phyloP scores from a whole-genome alignment of 2,888 invertebrate genomes.

The Phyllotreta cruciferae region DNA sequence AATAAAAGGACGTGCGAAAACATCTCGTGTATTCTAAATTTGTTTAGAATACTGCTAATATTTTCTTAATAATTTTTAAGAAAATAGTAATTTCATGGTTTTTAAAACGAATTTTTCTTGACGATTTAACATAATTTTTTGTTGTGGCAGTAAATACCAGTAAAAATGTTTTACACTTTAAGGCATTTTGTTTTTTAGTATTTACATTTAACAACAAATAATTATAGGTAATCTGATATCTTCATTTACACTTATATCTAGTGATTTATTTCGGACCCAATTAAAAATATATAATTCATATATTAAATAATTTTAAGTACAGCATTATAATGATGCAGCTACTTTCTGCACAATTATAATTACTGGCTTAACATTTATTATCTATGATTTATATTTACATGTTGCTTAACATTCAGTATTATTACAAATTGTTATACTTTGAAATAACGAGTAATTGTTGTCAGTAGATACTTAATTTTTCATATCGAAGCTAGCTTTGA shows the following conservation, averaged over 20 bases:
- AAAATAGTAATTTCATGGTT: slow-evolving; percentile 1
- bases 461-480: slow-evolving; percentile 7
- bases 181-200: no score
- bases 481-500: slow-evolving; percentile 16
- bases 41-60: not conserved
- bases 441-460: slow-evolving; percentile 7
- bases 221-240: no score
- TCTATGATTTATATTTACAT: slow-evolving; percentile 14
- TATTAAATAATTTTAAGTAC: slow-evolving; percentile 20
- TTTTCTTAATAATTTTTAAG: slow-evolving; percentile 15
- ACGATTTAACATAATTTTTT: no score
- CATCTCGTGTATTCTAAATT: not conserved
- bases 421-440: no score
- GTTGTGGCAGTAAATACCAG: no score
- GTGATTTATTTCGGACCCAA: no score
- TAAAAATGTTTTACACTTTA: no score
- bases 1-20: slow-evolving; percentile 7
- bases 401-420: no score
- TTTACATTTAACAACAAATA: no score
- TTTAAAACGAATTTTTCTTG: not conserved
- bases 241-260: no score
- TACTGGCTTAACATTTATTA: slow-evolving; percentile 18
- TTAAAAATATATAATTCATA: slow-evolving; percentile 10
- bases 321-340: slow-evolving; percentile 24
- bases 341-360: slow-evolving; percentile 31